Evolutionary conservation across 2,797 vertebrate species (phyloP).

Genomic region (Psittacula derbiana): DNA sequence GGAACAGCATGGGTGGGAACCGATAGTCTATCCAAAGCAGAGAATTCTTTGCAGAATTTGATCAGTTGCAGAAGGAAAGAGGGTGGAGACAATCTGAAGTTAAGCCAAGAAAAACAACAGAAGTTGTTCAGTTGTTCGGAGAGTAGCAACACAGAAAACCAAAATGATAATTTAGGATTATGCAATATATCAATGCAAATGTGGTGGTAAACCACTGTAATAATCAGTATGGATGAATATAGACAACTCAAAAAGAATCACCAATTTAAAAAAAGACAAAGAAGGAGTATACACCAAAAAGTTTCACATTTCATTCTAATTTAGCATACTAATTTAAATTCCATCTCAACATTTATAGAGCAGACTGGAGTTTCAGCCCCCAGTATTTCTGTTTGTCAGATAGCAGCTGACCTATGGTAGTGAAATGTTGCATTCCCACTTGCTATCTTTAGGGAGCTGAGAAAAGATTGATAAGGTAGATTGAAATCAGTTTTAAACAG

Average conservation of each 20-base stretch:
- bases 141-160: background rate
- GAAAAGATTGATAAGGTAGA: background rate
- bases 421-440: background rate
- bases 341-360: background rate
- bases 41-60: conserved; percentile 7
- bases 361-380: background rate
- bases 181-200: background rate
- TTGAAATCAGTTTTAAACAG: background rate
- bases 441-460: background rate
- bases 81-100: background rate
- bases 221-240: background rate
- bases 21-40: background rate
- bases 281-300: background rate
- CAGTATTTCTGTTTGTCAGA: background rate
- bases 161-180: background rate
- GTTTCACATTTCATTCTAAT: background rate
- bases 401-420: background rate
- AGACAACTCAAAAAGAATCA: background rate
- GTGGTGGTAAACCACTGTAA: background rate
- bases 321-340: background rate
- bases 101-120: conserved; percentile 5
- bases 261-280: background rate
- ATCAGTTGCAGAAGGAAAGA: conserved; percentile 13
- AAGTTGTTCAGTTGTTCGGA: background rate
- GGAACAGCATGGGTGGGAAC: conserved; percentile 46